Evolutionary conservation across 2,797 vertebrate genomes (phyloP).

Genomic region (Trichosurus vulpecula): DNA sequence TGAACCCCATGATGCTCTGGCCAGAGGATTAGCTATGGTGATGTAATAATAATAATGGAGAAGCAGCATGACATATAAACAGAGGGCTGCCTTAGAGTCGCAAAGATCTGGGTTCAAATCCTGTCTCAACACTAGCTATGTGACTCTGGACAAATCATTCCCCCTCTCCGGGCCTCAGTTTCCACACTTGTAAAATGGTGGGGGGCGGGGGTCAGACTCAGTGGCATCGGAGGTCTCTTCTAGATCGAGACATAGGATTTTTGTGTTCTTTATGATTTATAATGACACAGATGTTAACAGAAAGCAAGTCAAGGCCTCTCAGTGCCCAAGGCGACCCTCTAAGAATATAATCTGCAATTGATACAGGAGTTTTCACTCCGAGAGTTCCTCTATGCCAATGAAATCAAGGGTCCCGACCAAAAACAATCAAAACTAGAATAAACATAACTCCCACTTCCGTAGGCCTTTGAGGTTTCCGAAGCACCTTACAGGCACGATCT

Average conservation of each 20-base stretch:
- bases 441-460: neutral
- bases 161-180: neutral
- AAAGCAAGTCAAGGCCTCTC: neutral
- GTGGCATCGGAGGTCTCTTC: neutral
- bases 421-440: neutral
- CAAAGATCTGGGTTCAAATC: neutral
- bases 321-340: neutral
- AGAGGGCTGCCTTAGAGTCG: neutral
- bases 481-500: neutral
- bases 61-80: neutral
- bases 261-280: neutral
- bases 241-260: neutral
- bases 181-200: neutral
- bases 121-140: neutral
- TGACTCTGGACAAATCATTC: neutral
- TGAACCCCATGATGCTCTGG: neutral
- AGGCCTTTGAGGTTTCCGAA: neutral
- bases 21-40: neutral
- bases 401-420: neutral
- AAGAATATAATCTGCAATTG: neutral
- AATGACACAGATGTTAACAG: neutral
- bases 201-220: neutral
- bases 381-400: neutral
- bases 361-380: neutral
- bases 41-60: neutral